A percentile compares a stretch with the other conserved stretches of the same genome.
phyloP scores from a whole-genome alignment of 2,113 vertebrate genomes.

The Phainopepla nitens region DNA sequence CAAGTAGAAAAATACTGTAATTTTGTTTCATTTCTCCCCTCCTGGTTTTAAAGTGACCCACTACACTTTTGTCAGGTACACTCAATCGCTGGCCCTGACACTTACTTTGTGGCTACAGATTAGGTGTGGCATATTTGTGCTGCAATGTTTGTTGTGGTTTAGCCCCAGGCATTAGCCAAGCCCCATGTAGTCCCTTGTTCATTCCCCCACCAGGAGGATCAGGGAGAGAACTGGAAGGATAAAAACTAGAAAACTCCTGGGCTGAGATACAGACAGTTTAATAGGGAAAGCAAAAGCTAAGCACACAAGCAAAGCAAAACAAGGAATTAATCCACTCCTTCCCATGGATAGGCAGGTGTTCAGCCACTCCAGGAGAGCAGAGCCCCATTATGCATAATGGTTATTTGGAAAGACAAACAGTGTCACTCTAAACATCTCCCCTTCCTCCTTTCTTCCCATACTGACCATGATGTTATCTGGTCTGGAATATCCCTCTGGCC shows the following conservation, averaged over 20 bases:
- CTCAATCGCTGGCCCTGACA: neutral
- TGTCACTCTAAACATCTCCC: neutral
- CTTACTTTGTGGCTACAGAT: neutral
- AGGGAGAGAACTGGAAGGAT: neutral
- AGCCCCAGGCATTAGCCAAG: neutral
- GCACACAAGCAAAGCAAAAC: neutral
- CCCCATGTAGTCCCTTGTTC: fast-evolving
- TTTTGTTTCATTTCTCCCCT: neutral
- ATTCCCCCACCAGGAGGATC: neutral
- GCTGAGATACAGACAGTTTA: neutral
- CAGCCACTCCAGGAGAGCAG: neutral
- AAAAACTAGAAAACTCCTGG: neutral
- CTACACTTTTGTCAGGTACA: neutral
- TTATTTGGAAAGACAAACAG: neutral
- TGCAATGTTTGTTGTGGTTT: neutral
- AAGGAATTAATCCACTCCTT: neutral
- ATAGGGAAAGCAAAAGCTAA: neutral
- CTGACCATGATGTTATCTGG: neutral
- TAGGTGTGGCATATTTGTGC: neutral
- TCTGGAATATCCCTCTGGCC: neutral
- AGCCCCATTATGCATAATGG: neutral
- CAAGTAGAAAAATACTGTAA: neutral
- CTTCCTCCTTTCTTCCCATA: neutral
- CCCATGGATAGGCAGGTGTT: neutral
- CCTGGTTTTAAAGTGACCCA: neutral